Percentiles rank a stretch among this genome's conserved stretches.
These are phyloP conservation scores for Galleria mellonella DNA, from an alignment of 1,140 invertebrate genomes.

Conservation along the genomic window DNA sequence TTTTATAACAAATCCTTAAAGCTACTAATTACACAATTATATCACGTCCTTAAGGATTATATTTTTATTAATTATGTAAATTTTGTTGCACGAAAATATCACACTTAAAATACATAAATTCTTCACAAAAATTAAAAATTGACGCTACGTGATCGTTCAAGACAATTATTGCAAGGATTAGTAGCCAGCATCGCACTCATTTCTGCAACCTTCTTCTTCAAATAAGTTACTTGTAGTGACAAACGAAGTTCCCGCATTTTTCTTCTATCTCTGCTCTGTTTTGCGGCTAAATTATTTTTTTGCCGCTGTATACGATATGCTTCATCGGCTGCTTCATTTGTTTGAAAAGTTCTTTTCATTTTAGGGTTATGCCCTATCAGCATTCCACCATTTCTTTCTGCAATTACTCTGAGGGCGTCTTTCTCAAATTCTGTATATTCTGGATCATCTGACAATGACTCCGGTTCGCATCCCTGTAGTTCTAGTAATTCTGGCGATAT, in stretches of 20 bases:
- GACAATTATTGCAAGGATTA: too few relatives aligned
- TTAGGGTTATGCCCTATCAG: slow-evolving; percentile 34
- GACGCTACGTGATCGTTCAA: too few relatives aligned
- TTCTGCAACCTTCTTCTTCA: too few relatives aligned
- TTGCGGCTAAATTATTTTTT: slow-evolving; percentile 97
- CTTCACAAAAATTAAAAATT: too few relatives aligned
- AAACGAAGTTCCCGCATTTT: slow-evolving; percentile 94
- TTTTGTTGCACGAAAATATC: too few relatives aligned
- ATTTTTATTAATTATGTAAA: too few relatives aligned
- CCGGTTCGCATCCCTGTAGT: slow-evolving; percentile 4
- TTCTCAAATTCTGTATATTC: slow-evolving; percentile 81
- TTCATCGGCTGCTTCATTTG: slow-evolving; percentile 74
- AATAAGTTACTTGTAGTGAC: slow-evolving; percentile 84
- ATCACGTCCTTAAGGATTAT: too few relatives aligned
- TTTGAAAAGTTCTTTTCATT: slow-evolving; percentile 75
- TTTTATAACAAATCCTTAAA: too few relatives aligned
- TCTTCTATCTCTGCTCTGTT: slow-evolving; percentile 84
- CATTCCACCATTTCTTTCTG: slow-evolving; percentile 74
- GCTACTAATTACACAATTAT: too few relatives aligned
- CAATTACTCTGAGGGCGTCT: slow-evolving; percentile 79
- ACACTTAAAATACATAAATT: too few relatives aligned
- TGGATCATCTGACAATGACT: slow-evolving; percentile 60
- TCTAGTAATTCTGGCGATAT: too few relatives aligned
- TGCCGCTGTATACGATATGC: slow-evolving; percentile 90
- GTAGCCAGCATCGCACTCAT: too few relatives aligned